Percentiles rank a stretch among this genome's conserved stretches.
Evolutionary conservation across 2,113 vertebrate genomes (phyloP).

Genomic region (Xiphorhynchus elegans): DNA sequence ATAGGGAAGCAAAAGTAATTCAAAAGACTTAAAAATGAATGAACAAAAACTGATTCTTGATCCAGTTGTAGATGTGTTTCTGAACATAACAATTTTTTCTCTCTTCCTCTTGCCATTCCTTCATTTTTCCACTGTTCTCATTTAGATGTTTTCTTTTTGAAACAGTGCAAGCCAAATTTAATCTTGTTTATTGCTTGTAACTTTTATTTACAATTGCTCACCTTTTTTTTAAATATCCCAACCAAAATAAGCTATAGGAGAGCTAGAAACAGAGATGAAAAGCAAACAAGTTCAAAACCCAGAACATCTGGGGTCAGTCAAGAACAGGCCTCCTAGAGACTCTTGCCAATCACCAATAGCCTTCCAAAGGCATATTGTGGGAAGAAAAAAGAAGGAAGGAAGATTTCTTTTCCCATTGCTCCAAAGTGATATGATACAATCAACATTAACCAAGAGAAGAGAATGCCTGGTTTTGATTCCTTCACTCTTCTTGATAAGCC

Average conservation of each 20-base stretch:
- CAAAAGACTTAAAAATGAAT: not conserved
- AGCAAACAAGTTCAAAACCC: not conserved
- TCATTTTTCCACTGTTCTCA: not conserved
- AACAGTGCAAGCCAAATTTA: not conserved
- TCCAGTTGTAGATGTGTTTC: not conserved
- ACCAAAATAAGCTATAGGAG: not conserved
- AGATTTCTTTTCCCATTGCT: not conserved
- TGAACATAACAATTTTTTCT: not conserved
- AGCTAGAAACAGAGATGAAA: not conserved
- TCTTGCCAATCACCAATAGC: not conserved
- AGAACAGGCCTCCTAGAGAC: not conserved
- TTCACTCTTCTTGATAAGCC: not conserved
- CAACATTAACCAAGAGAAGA: not conserved
- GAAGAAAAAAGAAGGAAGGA: not conserved
- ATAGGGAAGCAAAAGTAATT: not conserved
- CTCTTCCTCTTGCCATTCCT: not conserved
- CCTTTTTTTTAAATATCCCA: not conserved
- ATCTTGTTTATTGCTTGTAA: not conserved
- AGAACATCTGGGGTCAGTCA: not conserved
- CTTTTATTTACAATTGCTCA: not conserved
- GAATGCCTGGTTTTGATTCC: not conserved
- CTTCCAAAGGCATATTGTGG: not conserved
- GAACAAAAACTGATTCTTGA: not conserved
- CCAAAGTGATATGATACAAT: rapidly evolving
- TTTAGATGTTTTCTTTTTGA: not conserved